phyloP scores from a whole-genome alignment of 2,888 invertebrate genomes.

The Drosophila limbata region DNA sequence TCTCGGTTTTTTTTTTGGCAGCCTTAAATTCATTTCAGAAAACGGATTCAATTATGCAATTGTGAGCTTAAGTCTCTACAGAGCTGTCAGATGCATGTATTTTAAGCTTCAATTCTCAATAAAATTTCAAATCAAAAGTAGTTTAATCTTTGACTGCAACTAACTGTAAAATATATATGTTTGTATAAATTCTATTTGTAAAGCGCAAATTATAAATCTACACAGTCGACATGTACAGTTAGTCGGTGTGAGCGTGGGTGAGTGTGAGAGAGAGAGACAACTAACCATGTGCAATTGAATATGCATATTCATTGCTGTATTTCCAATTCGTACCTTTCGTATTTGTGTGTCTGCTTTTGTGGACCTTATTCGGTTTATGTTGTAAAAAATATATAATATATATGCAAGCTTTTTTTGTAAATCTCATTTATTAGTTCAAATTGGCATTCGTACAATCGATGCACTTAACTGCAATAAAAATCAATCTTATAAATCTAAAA shows the following conservation, averaged over 20 bases:
- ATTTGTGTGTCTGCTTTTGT: slow-evolving; percentile 6
- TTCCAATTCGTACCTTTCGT: slow-evolving; percentile 2
- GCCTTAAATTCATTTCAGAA: slow-evolving; percentile 24
- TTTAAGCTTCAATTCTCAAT: slow-evolving; percentile 15
- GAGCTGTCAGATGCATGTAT: neutral
- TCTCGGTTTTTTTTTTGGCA: slow-evolving; percentile 1
- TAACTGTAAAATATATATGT: neutral
- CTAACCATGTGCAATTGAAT: slow-evolving; percentile 23
- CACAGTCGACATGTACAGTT: neutral
- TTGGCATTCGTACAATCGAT: slow-evolving; percentile 53
- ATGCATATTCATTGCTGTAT: slow-evolving; percentile 13
- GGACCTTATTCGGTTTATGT: slow-evolving; percentile 19
- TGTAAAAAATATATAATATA: slow-evolving; percentile 14
- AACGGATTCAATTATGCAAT: slow-evolving; percentile 28
- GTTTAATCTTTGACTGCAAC: slow-evolving; percentile 3
- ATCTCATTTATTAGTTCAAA: slow-evolving; percentile 77
- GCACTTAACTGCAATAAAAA: slow-evolving; percentile 61
- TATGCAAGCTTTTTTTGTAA: slow-evolving; percentile 49
- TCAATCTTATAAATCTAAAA: slow-evolving; percentile 55
- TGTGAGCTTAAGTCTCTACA: slow-evolving; percentile 4
- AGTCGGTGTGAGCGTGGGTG: neutral
- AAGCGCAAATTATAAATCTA: slow-evolving; percentile 30
- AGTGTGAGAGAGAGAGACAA: neutral
- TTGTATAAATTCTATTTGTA: slow-evolving; percentile 20
- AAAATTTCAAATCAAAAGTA: neutral